A percentile compares a stretch with the other conserved stretches of the same genome.
phyloP scores from a whole-genome alignment of 2,113 vertebrate genomes.

The Bungarus multicinctus region DNA sequence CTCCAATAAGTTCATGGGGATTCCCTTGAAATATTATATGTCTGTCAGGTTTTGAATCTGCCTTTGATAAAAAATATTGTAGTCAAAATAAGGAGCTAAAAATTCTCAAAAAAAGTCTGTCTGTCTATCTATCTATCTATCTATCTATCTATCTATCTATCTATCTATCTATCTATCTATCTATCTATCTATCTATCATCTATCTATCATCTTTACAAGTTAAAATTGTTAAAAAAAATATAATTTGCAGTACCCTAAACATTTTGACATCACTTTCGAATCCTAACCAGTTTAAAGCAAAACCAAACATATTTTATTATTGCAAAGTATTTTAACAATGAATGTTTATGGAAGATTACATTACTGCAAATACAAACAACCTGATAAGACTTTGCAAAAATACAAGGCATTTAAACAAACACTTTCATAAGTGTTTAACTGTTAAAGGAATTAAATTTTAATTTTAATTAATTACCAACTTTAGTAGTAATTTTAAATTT shows the following conservation, averaged over 20 bases:
- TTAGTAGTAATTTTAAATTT: background rate
- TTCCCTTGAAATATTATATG: no score
- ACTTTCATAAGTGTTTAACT: background rate
- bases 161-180: no score
- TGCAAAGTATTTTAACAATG: background rate
- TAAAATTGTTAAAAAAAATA: background rate
- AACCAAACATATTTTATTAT: slow-evolving; percentile 13
- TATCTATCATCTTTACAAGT: background rate
- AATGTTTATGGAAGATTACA: slow-evolving; percentile 12
- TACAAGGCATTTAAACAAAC: background rate
- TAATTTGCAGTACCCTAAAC: background rate
- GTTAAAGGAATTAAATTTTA: background rate
- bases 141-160: no score
- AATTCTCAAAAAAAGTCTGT: background rate
- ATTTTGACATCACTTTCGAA: background rate
- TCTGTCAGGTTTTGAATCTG: background rate
- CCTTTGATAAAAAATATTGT: background rate
- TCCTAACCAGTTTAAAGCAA: slow-evolving; percentile 5
- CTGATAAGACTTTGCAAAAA: slow-evolving; percentile 1
- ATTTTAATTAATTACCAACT: background rate
- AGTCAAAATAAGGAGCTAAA: background rate
- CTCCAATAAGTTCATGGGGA: background rate
- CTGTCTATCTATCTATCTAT: background rate
- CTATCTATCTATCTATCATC: no score
- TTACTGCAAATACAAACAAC: slow-evolving; percentile 9